Conservation (phyloP, 2,888 invertebrate genomes). For the Coenonympha glycerion region DNA sequence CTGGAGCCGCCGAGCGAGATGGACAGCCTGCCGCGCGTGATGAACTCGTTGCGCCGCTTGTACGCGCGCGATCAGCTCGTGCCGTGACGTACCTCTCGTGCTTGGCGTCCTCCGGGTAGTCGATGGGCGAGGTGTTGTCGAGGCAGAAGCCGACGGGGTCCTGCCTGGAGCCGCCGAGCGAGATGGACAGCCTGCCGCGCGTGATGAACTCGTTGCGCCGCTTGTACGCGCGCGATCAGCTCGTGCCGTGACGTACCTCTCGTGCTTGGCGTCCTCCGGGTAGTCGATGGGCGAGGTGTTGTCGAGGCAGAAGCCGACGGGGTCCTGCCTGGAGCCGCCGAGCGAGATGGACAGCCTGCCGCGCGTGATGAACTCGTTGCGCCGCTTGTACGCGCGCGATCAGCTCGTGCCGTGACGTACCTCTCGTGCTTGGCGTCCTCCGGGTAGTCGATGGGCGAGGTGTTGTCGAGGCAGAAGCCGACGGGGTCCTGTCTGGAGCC, state of each 20-base stretch:
- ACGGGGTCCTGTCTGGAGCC: constrained; percentile 94
- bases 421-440: constrained; percentile 65
- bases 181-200: constrained; percentile 90
- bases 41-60: constrained; percentile 89
- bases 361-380: constrained; percentile 88
- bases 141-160: constrained; percentile 88
- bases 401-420: constrained; percentile 81
- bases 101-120: constrained; percentile 60
- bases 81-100: constrained; percentile 68
- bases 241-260: constrained; percentile 79
- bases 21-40: constrained; percentile 88
- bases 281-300: constrained; percentile 59
- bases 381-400: constrained; percentile 93
- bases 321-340: constrained; percentile 91
- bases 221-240: constrained; percentile 92
- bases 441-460: constrained; percentile 56
- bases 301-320: constrained; percentile 81
- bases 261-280: constrained; percentile 60
- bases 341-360: constrained; percentile 91
- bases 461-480: constrained; percentile 76
- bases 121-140: constrained; percentile 57
- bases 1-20: constrained; percentile 90
- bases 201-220: constrained; percentile 89
- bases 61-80: constrained; percentile 94
- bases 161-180: constrained; percentile 88